Evolutionary conservation across 2,797 vertebrate genomes (phyloP).

Genomic region (Buceros bicornis): DNA sequence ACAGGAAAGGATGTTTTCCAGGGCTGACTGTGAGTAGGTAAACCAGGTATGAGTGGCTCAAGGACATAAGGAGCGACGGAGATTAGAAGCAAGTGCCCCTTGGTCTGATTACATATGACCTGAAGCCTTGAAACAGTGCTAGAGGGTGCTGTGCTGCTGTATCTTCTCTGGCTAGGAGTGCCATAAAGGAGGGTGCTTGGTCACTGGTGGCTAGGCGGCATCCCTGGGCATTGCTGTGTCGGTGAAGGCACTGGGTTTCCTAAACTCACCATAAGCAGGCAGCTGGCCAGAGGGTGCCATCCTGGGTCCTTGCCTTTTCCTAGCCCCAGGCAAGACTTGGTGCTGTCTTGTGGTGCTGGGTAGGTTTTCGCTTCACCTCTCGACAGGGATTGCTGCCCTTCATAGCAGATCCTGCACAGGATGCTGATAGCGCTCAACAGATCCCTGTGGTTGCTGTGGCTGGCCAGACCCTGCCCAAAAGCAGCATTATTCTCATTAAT

Average conservation of each 20-base stretch:
- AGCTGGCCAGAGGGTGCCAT: neutral
- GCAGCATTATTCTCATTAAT: neutral
- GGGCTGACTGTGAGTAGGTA: neutral
- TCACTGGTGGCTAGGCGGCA: neutral
- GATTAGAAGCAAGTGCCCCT: neutral
- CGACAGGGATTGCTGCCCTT: accelerated
- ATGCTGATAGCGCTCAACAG: accelerated
- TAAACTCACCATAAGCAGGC: neutral
- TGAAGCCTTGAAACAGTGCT: neutral
- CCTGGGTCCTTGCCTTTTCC: neutral
- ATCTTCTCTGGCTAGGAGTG: accelerated
- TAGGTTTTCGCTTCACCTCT: accelerated
- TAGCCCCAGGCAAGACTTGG: neutral
- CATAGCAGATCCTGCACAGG: neutral
- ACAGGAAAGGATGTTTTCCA: neutral
- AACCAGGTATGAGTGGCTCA: neutral
- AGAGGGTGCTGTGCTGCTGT: neutral
- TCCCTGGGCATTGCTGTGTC: neutral
- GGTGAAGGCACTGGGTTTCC: neutral
- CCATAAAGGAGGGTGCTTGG: neutral
- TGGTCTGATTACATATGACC: neutral
- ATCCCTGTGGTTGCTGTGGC: neutral
- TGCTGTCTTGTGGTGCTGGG: accelerated
- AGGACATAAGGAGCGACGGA: neutral
- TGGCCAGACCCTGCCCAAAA: neutral